Base-by-base conservation (phyloP, 2,888 invertebrate genomes). In the Parnassius mnemosyne region DNA sequence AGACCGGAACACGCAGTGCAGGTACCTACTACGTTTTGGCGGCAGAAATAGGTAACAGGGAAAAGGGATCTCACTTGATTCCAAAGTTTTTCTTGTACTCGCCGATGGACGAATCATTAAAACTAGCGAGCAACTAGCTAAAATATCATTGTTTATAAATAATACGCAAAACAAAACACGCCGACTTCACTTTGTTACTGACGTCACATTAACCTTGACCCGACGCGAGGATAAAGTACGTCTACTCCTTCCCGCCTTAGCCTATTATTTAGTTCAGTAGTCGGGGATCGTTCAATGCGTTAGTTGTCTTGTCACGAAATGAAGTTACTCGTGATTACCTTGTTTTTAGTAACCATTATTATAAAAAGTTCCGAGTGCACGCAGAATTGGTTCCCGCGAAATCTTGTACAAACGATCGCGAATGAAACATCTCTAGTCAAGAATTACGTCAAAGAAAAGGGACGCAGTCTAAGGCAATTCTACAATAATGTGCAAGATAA, bases 401-500 rank as follows among this genome's bases (percentile, higher is more conserved):
- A 78, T 49, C 65, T 87, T n/a, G 72, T 85, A n/a, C 77, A 83
- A n/a, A 72, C 74, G 1, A 69, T 89, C 44, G 69, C 79, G n/a
- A 83, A 88, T 61, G 82, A 78, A 69, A 88, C 89, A 0, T 66
- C 78, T 0, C 75, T 83, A 65, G 63, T 89, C 42, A 81, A 79
- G 7, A 79, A 80, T 65, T 89, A 83, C 58, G 84, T 89, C 3
- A 75, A 76, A 53, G 77, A 86, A 68, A 86, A 80, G 67, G 83
- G 88, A 49, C 77, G 79, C 3, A 79, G 72, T 57, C 49, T 90
- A 2, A 84, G 78, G 70, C 69, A 78, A 53, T 84, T 77, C 62
- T 89, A 88, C 1, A 76, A 83, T 42, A 87, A 82, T 67, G 78
- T 89, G 16, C 74, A 76, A n/a, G 81, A 76, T 41, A 86, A 78